Evolutionary conservation across 1,140 invertebrate genomes (phyloP), one percentile per base, ranked within the genome.

Genomic region (Chironomus tepperi): DNA sequence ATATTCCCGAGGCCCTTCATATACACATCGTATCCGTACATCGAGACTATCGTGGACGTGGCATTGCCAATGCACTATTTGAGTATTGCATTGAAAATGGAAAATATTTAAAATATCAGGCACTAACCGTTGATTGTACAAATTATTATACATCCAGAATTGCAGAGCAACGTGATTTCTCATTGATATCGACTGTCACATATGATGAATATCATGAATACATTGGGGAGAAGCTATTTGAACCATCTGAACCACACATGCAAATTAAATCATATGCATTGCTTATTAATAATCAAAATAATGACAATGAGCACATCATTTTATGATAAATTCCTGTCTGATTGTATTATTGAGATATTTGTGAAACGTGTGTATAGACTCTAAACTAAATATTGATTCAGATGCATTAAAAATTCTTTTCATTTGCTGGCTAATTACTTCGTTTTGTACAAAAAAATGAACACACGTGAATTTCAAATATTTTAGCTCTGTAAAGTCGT

Each of bases 151-250:
- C 77, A 15, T 73, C 74, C 5, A 73, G 42, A 73, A 57, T 77
- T 3, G 75, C 73, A 65, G 75, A 76, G 72, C 74, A 75, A 16
- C 10, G 76, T 16, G 57, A 65, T 15, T 75, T 76, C 74, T 74
- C 75, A 10, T 75, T 74, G 19, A 75, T 76, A 9, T 75, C 75
- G 42, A 74, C 64, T 1, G 18, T 75, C 43, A 73, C 74, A 57
- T 77, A 75, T 47, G n/a, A n/a, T 6, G 75, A 76, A 8, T 77
- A 77, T 74, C 10, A 73, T 18, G 76, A 77, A 72, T 34, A 75
- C 3, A n/a, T 74, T n/a, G 75, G 74, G 7, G 47, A 74, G 24
- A 75, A 73, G 15, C n/a, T 75, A 9, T 77, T 77, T 21, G 67
- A 21, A 10, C 76, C 75, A n/a, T 24, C 75, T 7, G 15, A 43